These are phyloP conservation scores for Lacanobia oleracea DNA, from an alignment of 2,888 invertebrate species.

Conservation along the genomic window DNA sequence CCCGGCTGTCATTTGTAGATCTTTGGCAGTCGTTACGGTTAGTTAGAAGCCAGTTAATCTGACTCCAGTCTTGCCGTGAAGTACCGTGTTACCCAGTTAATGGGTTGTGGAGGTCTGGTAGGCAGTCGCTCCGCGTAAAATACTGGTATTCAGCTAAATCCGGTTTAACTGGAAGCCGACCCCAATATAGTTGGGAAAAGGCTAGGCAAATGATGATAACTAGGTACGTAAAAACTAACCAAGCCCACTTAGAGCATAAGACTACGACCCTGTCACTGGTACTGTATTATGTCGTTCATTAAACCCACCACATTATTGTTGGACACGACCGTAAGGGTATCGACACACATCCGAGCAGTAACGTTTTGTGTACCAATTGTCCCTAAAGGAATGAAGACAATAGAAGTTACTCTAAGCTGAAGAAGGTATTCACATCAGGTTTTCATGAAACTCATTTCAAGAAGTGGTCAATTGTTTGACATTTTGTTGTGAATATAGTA, in stretches of 20 bases:
- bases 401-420: conserved; percentile 13
- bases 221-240: background rate
- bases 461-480: background rate
- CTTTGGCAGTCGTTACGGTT: too few relatives aligned
- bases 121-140: too few relatives aligned
- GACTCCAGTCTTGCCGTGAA: too few relatives aligned
- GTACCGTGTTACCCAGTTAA: too few relatives aligned
- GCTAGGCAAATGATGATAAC: too few relatives aligned
- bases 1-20: too few relatives aligned
- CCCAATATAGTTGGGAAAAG: too few relatives aligned
- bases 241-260: background rate
- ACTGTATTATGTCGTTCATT: background rate
- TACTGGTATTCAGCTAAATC: too few relatives aligned
- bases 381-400: conserved; percentile 16
- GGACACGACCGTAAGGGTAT: conserved; percentile 26
- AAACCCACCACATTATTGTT: conserved; percentile 30
- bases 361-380: background rate
- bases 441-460: background rate
- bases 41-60: too few relatives aligned
- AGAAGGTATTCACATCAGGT: background rate
- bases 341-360: conserved; percentile 27
- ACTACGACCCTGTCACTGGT: background rate
- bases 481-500: background rate
- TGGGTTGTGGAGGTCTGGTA: too few relatives aligned
- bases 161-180: too few relatives aligned